Evolutionary conservation across 2,797 vertebrate species (phyloP).

Genomic region (Sebastes diaconus): DNA sequence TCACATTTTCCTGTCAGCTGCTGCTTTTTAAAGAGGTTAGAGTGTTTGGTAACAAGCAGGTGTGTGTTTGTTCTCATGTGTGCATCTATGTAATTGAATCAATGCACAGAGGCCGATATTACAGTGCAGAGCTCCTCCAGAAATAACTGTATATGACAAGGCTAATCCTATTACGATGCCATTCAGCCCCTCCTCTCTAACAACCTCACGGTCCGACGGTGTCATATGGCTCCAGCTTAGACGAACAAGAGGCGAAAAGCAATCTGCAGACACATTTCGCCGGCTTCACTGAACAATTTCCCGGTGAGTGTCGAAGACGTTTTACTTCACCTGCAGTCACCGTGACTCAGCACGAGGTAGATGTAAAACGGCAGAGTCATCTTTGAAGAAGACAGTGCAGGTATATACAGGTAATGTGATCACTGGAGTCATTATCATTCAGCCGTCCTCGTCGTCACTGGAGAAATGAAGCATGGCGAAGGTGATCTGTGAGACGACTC

Average conservation of each 20-base stretch:
- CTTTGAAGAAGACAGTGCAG: neutral
- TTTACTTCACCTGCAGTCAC: neutral
- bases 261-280: neutral
- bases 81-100: conserved; percentile 21
- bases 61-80: neutral
- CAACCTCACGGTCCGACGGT: conserved; percentile 1
- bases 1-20: neutral
- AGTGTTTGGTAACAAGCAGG: neutral
- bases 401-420: neutral
- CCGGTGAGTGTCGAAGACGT: neutral
- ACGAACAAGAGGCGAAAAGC: neutral
- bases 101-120: neutral
- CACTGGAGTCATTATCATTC: neutral
- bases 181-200: neutral
- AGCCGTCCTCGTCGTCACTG: neutral
- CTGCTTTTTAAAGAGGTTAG: neutral
- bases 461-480: neutral
- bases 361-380: neutral
- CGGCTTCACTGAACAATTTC: neutral
- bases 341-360: conserved; percentile 22
- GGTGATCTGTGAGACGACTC: neutral
- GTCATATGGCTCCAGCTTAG: conserved; percentile 10
- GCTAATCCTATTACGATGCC: conserved; percentile 39
- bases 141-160: conserved; percentile 26
- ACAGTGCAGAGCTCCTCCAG: conserved; percentile 14